These are phyloP conservation scores for Cartodere bifasciata DNA, from an alignment of 2,888 invertebrate species.

Conservation along the genomic window DNA sequence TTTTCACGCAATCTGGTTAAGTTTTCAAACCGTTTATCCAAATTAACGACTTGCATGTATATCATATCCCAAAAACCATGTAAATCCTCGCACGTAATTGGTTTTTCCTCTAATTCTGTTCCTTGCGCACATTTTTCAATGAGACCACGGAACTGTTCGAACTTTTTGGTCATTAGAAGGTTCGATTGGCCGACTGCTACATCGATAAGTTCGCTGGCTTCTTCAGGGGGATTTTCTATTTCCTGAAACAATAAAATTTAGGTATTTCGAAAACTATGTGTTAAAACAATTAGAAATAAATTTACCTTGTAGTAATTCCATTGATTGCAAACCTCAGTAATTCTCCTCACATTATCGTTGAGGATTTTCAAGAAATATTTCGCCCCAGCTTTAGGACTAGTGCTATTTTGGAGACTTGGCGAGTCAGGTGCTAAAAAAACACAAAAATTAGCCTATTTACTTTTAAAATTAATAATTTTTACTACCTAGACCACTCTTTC, in stretches of 20 bases:
- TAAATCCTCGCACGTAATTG: slow-evolving; percentile 55
- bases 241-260: slow-evolving; percentile 15
- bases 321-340: slow-evolving; percentile 39
- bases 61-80: slow-evolving; percentile 86
- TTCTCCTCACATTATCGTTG: slow-evolving; percentile 39
- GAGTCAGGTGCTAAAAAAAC: too few relatives aligned
- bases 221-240: slow-evolving; percentile 35
- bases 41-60: slow-evolving; percentile 58
- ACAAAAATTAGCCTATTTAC: too few relatives aligned
- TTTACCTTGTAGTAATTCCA: slow-evolving; percentile 41
- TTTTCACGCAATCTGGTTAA: slow-evolving; percentile 35
- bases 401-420: slow-evolving; percentile 13
- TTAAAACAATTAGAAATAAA: not conserved
- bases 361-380: slow-evolving; percentile 35
- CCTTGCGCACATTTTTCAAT: slow-evolving; percentile 32
- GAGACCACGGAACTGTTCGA: slow-evolving; percentile 58
- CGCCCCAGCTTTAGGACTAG: slow-evolving; percentile 28
- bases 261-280: slow-evolving; percentile 2
- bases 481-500: too few relatives aligned
- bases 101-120: slow-evolving; percentile 32
- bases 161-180: slow-evolving; percentile 61
- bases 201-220: slow-evolving; percentile 46
- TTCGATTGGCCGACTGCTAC: slow-evolving; percentile 68
- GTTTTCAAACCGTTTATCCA: slow-evolving; percentile 47
- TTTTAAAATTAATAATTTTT: too few relatives aligned